A percentile compares a stretch with the other conserved stretches of the same genome.
These are phyloP conservation scores for Austrofundulus limnaeus DNA, from an alignment of 2,113 vertebrate genomes.

Conservation along the genomic window DNA sequence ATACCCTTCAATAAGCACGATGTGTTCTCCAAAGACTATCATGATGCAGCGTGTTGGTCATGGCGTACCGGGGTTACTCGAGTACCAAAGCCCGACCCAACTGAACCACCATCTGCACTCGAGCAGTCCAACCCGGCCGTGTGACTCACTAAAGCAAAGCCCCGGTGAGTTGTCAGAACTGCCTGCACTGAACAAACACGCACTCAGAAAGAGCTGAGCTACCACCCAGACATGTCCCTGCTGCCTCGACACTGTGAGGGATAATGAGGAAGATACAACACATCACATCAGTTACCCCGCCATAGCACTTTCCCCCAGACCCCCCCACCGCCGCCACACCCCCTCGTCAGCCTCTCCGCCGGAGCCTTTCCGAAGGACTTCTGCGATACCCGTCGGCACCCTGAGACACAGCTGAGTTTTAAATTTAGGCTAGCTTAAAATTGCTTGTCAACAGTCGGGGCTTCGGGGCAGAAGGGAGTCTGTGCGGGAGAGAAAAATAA, in stretches of 20 bases:
- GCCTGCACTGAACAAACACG: conserved; percentile 39
- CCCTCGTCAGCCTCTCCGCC: conserved; percentile 11
- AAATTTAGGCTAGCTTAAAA: conserved; percentile 78
- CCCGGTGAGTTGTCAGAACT: conserved; percentile 53
- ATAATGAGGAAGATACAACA: conserved; percentile 74
- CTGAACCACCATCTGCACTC: conserved; percentile 43
- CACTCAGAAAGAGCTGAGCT: conserved; percentile 24
- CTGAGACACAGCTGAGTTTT: conserved; percentile 62
- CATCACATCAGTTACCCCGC: conserved; percentile 71
- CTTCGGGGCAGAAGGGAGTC: conserved; percentile 31
- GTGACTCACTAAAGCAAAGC: conserved; percentile 54
- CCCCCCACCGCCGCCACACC: background rate
- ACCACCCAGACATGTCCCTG: conserved; percentile 43
- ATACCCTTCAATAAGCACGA: background rate
- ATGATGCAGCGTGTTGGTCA: conserved; percentile 5
- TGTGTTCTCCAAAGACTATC: background rate
- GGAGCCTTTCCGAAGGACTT: conserved; percentile 43
- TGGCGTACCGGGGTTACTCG: conserved; percentile 6
- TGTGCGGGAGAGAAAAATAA: conserved; percentile 13
- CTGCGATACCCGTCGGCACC: conserved; percentile 30
- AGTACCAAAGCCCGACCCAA: conserved; percentile 11
- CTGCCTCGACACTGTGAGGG: conserved; percentile 53
- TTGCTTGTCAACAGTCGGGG: conserved; percentile 78
- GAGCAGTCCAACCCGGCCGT: conserved; percentile 33
- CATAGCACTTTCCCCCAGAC: background rate